These are phyloP conservation scores for Lasioglossum oenotherae DNA, from an alignment of 2,888 invertebrate genomes.

Conservation along the genomic window DNA sequence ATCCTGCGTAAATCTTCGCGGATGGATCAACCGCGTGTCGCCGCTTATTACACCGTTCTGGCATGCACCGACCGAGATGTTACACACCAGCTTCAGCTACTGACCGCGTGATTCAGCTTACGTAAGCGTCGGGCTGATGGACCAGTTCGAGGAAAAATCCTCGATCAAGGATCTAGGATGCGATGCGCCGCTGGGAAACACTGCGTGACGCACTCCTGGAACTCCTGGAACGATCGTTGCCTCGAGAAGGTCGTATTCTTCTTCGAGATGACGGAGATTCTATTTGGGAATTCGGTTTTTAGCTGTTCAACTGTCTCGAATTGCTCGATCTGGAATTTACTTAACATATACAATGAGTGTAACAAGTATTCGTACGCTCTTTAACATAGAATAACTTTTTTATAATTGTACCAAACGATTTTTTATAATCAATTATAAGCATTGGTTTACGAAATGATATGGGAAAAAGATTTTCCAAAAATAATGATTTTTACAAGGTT, in stretches of 20 bases:
- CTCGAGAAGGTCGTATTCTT: conserved; percentile 3
- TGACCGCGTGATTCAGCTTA: background rate
- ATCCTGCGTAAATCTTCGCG: background rate
- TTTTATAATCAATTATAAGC: too few species aligned
- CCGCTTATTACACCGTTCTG: background rate
- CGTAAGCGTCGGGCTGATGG: background rate
- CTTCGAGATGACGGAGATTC: background rate
- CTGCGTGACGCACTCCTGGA: background rate
- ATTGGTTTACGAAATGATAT: too few species aligned
- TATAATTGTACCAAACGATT: too few species aligned
- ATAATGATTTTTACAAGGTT: too few species aligned
- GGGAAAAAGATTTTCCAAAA: too few species aligned
- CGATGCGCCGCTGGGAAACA: background rate
- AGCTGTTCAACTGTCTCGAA: background rate
- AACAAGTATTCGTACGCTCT: too few species aligned
- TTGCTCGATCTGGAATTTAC: background rate
- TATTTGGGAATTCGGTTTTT: background rate
- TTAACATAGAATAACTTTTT: too few species aligned
- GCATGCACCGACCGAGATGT: background rate
- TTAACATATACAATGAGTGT: background rate
- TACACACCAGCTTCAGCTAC: background rate
- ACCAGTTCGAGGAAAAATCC: background rate
- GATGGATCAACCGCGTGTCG: background rate
- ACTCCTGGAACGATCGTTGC: background rate
- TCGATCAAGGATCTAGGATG: conserved; percentile 1